Evolutionary conservation across 2,113 vertebrate genomes (phyloP).

Genomic region (Calidris pygmaea): DNA sequence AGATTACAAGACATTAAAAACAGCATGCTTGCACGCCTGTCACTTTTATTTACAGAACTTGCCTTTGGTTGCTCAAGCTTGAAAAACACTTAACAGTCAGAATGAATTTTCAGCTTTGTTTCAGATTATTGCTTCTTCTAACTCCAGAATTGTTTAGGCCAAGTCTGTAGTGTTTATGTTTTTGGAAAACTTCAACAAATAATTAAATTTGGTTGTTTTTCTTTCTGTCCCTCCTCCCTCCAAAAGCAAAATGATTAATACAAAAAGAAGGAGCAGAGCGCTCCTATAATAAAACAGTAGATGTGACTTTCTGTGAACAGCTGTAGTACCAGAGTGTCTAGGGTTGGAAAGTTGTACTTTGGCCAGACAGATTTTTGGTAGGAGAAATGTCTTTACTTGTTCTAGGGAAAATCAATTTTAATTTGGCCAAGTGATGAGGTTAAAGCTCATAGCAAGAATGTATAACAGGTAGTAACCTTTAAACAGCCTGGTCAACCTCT

Average conservation of each 20-base stretch:
- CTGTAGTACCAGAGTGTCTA: not conserved
- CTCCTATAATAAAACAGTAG: not conserved
- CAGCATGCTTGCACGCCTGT: not conserved
- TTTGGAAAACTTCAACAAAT: not conserved
- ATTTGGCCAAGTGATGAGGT: not conserved
- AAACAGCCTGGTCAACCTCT: not conserved
- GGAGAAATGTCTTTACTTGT: not conserved
- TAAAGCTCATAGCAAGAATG: not conserved
- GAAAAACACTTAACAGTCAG: not conserved
- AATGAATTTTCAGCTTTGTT: not conserved
- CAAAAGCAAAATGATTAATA: not conserved
- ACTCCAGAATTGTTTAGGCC: not conserved
- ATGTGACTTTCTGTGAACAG: not conserved
- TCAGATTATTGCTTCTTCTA: not conserved
- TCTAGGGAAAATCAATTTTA: not conserved
- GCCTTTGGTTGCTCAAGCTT: not conserved
- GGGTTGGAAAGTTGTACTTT: not conserved
- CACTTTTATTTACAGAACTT: not conserved
- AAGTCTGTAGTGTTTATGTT: not conserved
- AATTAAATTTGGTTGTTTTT: fast-evolving
- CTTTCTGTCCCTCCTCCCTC: not conserved
- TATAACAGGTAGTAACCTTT: not conserved
- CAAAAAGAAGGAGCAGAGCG: not conserved
- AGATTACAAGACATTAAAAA: not conserved
- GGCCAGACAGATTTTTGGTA: not conserved